These are phyloP conservation scores for Lithophane leautieri DNA, from an alignment of 2,888 invertebrate species.

Conservation along the genomic window DNA sequence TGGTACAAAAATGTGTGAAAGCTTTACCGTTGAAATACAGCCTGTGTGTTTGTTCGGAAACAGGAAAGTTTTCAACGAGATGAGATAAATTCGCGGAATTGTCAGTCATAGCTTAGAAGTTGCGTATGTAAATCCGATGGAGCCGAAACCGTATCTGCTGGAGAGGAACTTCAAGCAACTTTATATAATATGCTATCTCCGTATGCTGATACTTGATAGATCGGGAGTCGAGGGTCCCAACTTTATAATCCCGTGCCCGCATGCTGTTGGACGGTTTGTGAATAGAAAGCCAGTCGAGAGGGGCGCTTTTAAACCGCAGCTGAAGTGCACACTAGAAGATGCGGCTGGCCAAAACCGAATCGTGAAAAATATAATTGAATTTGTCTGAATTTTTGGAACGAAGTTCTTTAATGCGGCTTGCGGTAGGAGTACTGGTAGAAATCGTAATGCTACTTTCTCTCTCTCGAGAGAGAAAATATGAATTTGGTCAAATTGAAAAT, in stretches of 20 bases:
- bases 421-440: too few species aligned
- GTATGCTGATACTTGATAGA: slow-evolving; percentile 24
- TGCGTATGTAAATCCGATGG: not conserved
- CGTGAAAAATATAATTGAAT: not conserved
- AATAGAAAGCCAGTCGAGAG: not conserved
- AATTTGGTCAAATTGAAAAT: too few species aligned
- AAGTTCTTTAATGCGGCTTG: too few species aligned
- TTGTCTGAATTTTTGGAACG: not conserved
- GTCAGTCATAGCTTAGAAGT: slow-evolving; percentile 2
- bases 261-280: not conserved
- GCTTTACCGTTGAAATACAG: slow-evolving; percentile 3
- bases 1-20: slow-evolving; percentile 18
- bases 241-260: not conserved
- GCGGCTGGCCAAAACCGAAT: not conserved
- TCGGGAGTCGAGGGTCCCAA: slow-evolving; percentile 8
- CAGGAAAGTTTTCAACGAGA: slow-evolving; percentile 15
- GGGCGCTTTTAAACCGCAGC: too few species aligned
- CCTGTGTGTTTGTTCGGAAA: not conserved
- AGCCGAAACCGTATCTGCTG: slow-evolving; percentile 3
- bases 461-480: too few species aligned
- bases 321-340: slow-evolving; percentile 1
- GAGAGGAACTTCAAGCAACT: slow-evolving; percentile 14
- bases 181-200: slow-evolving; percentile 32
- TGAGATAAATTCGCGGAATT: slow-evolving; percentile 18
- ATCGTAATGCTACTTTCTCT: too few species aligned